These are phyloP conservation scores for Conus betulinus DNA, from an alignment of 1,140 invertebrate genomes.

Conservation along the genomic window DNA sequence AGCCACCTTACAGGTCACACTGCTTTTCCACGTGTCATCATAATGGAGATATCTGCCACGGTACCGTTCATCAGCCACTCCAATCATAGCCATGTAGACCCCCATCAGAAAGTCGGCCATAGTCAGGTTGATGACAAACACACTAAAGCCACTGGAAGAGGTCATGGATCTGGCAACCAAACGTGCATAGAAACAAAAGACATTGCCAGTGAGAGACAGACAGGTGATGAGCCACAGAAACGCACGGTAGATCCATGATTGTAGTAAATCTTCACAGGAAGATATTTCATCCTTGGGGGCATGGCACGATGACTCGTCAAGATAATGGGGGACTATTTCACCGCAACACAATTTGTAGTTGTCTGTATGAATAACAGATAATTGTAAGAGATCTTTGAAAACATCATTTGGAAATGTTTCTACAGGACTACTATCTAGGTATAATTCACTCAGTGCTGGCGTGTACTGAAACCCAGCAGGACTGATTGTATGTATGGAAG, in stretches of 20 bases:
- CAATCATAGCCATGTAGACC: too few species aligned
- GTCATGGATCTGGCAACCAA: not conserved
- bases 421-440: not conserved
- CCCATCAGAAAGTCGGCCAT: too few species aligned
- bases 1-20: too few species aligned
- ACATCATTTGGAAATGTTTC: not conserved
- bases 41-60: too few species aligned
- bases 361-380: not conserved
- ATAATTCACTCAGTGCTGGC: not conserved
- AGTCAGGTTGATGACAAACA: too few species aligned
- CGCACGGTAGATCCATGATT: constrained; percentile 25
- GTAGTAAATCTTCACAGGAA: not conserved
- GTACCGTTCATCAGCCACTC: too few species aligned
- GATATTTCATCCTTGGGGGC: not conserved
- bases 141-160: too few species aligned
- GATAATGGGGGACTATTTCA: not conserved
- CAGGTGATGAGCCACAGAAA: constrained; percentile 52
- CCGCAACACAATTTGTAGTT: not conserved
- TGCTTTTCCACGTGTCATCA: too few species aligned
- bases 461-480: not conserved
- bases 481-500: not conserved
- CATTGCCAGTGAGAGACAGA: constrained; percentile 52
- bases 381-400: not conserved
- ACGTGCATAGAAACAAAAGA: constrained; percentile 36
- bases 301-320: not conserved